Evolutionary conservation across 2,113 vertebrate genomes (phyloP), one percentile per base, ranked within the genome.

Genomic region (Pygoscelis antarcticus): DNA sequence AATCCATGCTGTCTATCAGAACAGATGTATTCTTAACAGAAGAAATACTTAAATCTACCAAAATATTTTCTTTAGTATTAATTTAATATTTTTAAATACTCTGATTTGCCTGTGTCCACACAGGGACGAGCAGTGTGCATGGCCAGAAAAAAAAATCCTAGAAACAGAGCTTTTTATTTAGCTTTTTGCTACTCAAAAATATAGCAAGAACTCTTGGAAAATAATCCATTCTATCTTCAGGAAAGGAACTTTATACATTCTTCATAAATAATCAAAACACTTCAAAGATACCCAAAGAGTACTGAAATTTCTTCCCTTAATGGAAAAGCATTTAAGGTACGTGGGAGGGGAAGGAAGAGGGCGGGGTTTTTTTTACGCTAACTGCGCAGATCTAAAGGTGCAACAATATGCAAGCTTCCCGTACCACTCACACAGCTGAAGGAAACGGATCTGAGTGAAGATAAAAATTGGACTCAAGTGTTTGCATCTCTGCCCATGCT

Each of bases 401-500:
- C 16, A 20, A 23, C 57, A 44, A 14, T 8, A 7, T 0, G 1
- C 16, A 34, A 60, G 32, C 27, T 19, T 34, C 18, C 40, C 4
- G 1, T 4, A 7, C 40, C 30, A 4, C 5, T 52, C 51, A 22
- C 8, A 18, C 3, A 16, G 64, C 36, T 34, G 27, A 69, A 9
- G 4, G 4, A 36, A 60, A 77, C 34, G 13, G 32, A 46, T 7
- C 46, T 8, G 36, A 74, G n/a, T 4, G 4, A 32, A 44, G 30
- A 52, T 4, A n/a, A 36, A 32, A 34, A 40, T 1, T 8, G 26
- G 42, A 20, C 40, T 30, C 5, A 9, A 21, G 10, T 26, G 19
- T 23, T 36, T 36, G 23, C 46, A 55, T 6, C n/a, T 77, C 58
- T 51, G 47, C 36, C 36, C 1, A 0, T 2, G 17, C 25, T 25